phyloP scores from a whole-genome alignment of 2,113 vertebrate species.

The Tyto alba region DNA sequence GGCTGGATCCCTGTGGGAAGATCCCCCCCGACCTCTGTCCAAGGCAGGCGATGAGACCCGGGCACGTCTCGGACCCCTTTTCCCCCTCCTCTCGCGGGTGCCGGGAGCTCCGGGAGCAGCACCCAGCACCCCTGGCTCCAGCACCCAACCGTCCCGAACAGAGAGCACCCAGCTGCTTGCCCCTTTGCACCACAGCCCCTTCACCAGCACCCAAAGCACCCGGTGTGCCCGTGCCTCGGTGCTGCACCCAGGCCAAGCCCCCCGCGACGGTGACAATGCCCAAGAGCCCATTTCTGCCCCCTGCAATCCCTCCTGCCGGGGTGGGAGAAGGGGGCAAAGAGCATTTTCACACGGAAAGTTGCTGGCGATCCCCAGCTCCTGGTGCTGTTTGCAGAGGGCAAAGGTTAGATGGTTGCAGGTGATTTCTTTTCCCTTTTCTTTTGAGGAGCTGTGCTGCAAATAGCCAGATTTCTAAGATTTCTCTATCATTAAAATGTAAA shows the following conservation, averaged over 20 bases:
- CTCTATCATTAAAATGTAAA: constrained; percentile 65
- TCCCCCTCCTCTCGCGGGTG: background rate
- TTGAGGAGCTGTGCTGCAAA: background rate
- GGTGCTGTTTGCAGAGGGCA: background rate
- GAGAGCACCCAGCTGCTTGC: fast-evolving
- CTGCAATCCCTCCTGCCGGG: background rate
- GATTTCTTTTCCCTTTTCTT: background rate
- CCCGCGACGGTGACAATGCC: fast-evolving
- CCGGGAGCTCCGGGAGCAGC: background rate
- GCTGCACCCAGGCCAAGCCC: background rate
- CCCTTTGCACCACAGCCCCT: background rate
- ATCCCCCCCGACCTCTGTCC: background rate
- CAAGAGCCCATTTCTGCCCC: background rate
- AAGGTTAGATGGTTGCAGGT: background rate
- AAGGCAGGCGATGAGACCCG: background rate
- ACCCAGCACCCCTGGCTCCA: background rate
- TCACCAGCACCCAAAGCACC: background rate
- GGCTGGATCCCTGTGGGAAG: background rate
- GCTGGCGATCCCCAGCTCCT: background rate
- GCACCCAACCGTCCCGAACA: background rate
- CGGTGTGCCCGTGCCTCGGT: fast-evolving
- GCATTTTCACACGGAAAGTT: background rate
- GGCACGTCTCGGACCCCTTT: background rate
- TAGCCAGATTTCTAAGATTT: background rate
- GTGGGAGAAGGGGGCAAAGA: background rate